Base-by-base conservation (phyloP, 2,113 vertebrate species). In the Aleadryas rufinucha region DNA sequence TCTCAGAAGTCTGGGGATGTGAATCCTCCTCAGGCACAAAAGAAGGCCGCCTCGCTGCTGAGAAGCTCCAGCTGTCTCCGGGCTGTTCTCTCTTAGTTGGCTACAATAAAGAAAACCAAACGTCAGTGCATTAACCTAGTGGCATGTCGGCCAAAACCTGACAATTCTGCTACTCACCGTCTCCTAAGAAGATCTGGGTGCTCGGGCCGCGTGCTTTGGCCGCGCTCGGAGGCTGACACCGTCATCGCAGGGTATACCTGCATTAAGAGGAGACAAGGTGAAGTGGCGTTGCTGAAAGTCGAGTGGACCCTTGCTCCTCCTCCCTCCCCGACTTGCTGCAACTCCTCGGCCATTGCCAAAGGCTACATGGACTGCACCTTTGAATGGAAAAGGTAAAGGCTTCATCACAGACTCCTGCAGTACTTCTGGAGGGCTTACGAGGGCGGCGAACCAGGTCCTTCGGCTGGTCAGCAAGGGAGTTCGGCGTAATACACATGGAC, bases 1-100 rank as follows among this genome's bases (percentile, higher is more conserved):
- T 30, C 24, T 74, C 0, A 0, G 41, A 17, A 0, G 0, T 28
- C 6, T 1, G 2, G 17, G 24, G 41, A 57, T 9, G 17, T 1
- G 7, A 56, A 44, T 35, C 53, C 18, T 6, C 4, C 0, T 12
- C 1, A 1, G 17, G 31, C 5, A 1, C 23, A 3, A 44, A n/a
- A 20, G 16, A 56, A 8, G 8, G 26, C n/a, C 1, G 0, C 42
- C 26, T 37, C 2, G 0, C 54, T 5, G 1, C 19, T 10, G 4
- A 11, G 42, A 59, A 47, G 8, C 5, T 30, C 5, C 26, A 47
- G 42, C 24, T 3, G 0, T 47, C 42, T 30, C 0, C 1, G 1
- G 33, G 26, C 26, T 17, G 2, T 30, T 37, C 8, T 30, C 41
- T 45, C 26, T 23, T 7, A 30, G 19, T 30, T 6, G 1, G 14